These are phyloP conservation scores for Mola mola DNA, from an alignment of 2,113 vertebrate species.

Conservation along the genomic window DNA sequence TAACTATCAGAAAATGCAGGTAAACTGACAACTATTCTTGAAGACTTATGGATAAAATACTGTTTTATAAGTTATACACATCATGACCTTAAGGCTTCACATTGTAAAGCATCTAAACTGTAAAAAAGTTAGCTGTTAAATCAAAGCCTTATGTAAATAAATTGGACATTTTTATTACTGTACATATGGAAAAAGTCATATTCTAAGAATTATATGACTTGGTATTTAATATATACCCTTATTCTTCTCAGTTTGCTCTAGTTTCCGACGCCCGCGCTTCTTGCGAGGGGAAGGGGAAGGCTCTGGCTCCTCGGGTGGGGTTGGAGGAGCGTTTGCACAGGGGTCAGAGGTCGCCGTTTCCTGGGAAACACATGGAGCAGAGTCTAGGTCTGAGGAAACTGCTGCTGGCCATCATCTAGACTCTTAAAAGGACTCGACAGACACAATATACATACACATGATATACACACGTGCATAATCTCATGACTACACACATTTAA, in stretches of 20 bases:
- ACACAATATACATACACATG: slow-evolving; percentile 37
- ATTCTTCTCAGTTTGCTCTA: slow-evolving; percentile 71
- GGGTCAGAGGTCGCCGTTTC: slow-evolving; percentile 78
- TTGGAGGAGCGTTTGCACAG: slow-evolving; percentile 86
- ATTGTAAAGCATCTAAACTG: background rate
- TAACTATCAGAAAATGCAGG: background rate
- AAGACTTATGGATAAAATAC: background rate
- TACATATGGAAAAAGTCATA: slow-evolving; percentile 15
- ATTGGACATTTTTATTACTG: background rate
- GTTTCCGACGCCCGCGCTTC: slow-evolving; percentile 79
- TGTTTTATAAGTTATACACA: too few species aligned
- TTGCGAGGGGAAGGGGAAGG: slow-evolving; percentile 76
- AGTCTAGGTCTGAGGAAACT: slow-evolving; percentile 62
- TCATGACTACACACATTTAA: slow-evolving; percentile 4
- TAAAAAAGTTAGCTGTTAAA: background rate
- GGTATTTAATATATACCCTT: slow-evolving; percentile 58
- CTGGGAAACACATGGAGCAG: slow-evolving; percentile 71
- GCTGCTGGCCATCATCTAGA: slow-evolving; percentile 38
- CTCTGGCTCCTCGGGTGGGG: slow-evolving; percentile 84
- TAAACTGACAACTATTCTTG: background rate
- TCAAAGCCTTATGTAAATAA: background rate
- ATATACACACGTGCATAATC: slow-evolving; percentile 27
- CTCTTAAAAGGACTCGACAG: slow-evolving; percentile 50
- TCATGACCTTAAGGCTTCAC: background rate
- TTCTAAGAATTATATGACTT: slow-evolving; percentile 7